Conservation (phyloP, 1,140 invertebrate genomes). For the Sminthurides bifidus region DNA sequence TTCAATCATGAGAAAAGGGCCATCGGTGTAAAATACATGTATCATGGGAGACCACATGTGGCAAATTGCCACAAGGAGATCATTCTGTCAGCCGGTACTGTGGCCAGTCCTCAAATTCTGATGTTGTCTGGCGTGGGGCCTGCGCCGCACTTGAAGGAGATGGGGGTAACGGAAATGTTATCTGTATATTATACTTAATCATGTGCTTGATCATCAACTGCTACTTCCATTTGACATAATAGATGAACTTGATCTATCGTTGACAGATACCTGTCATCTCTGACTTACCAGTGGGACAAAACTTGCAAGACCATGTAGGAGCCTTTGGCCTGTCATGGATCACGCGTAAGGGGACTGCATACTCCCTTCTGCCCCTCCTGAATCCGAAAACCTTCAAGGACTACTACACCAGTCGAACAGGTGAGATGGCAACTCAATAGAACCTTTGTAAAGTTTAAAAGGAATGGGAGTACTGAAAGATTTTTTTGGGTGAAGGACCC, state of each 20-base stretch:
- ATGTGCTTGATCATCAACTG: no score
- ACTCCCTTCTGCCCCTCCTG: slow-evolving; percentile 18
- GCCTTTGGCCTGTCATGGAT: slow-evolving; percentile 24
- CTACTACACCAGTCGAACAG: slow-evolving; percentile 16
- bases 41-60: slow-evolving; percentile 34
- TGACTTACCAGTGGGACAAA: slow-evolving; percentile 21
- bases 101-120: slow-evolving; percentile 48
- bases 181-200: neutral
- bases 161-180: slow-evolving; percentile 15
- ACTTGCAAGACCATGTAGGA: slow-evolving; percentile 25
- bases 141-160: slow-evolving; percentile 34
- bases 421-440: neutral
- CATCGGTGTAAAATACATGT: slow-evolving; percentile 41
- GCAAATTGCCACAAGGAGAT: slow-evolving; percentile 39
- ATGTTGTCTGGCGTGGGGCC: slow-evolving; percentile 63
- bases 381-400: slow-evolving; percentile 20
- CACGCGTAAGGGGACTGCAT: slow-evolving; percentile 12
- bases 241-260: neutral
- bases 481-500: slow-evolving; percentile 14
- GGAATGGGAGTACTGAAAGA: slow-evolving; percentile 4
- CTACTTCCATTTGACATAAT: no score
- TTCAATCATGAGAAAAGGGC: slow-evolving; percentile 43
- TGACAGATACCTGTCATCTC: slow-evolving; percentile 25
- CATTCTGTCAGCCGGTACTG: slow-evolving; percentile 34
- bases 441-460: neutral